Evolutionary conservation across 1,140 invertebrate species (phyloP), one percentile per base, ranked within the genome.

Genomic region (Listronotus oregonensis): DNA sequence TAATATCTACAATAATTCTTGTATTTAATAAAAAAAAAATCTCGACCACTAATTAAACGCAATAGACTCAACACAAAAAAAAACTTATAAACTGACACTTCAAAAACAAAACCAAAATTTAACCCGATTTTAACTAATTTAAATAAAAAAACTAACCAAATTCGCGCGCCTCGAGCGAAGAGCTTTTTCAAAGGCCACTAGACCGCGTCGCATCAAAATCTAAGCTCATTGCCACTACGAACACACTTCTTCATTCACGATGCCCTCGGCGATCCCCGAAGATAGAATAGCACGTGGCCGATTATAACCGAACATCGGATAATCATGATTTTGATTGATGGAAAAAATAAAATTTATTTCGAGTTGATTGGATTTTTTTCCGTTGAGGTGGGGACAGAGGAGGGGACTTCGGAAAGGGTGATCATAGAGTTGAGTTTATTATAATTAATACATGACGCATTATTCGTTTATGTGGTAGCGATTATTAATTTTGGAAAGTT

Each of bases 181-280:
- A 11, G 12, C 31, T 17, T n/a, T 34, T 40, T 31, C 51, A 39
- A 39, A 60, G 57, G 43, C 44, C 17, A 51, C 59, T 62, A 62
- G 59, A 62, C 37, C 59, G 15, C 59, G 59, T 62, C 49, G 47
- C 59, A 17, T 34, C 34, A 27, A 52, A 62, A 51, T 62, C 59
- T 62, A 52, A 62, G 34, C 44, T 14, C 59, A 21, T 42, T 14
- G 12, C 34, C 34, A 37, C 34, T 37, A 37, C 34, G 34, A 37
- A 37, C 34, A 37, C 34, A 37, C 34, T 40, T 43, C 31, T 18
- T 18, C n/a, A 50, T 50, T 12, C 40, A 34, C 17, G 32, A 12
- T 14, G 14, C 31, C 57, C 27, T 34, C 18, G 57, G 44, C 21
- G 10, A 18, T 11, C 12, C 42, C 43, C 43, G 14, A 18, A 14